These are phyloP conservation scores for Nephrotoma appendiculata DNA, from an alignment of 2,888 invertebrate species.

Conservation along the genomic window DNA sequence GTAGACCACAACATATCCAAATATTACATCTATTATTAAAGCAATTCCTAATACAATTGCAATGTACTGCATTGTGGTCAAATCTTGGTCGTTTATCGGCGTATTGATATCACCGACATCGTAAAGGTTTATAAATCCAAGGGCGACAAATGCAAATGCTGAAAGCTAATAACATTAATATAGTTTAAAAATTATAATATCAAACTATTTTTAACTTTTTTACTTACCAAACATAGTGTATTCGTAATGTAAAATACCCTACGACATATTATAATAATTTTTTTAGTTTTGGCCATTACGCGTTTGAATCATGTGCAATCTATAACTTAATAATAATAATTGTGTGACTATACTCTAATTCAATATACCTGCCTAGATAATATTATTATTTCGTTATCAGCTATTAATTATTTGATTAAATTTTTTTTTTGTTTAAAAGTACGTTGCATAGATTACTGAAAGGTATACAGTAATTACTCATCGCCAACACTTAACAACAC, in stretches of 20 bases:
- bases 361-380: neutral
- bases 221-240: neutral
- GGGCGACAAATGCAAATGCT: neutral
- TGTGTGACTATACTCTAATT: neutral
- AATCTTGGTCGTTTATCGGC: neutral
- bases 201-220: neutral
- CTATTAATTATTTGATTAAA: neutral
- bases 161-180: neutral
- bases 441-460: no score
- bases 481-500: no score
- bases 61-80: neutral
- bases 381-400: neutral
- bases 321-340: neutral
- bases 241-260: neutral
- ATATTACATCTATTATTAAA: neutral
- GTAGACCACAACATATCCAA: neutral
- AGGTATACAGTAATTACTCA: no score
- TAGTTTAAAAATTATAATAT: neutral
- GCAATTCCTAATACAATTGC: neutral
- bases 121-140: neutral
- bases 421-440: no score
- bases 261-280: neutral
- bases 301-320: neutral
- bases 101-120: neutral
- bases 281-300: neutral